A percentile compares a stretch with the other conserved stretches of the same genome.
These are phyloP conservation scores for Azemiops feae DNA, from an alignment of 2,113 vertebrate species.

Conservation along the genomic window DNA sequence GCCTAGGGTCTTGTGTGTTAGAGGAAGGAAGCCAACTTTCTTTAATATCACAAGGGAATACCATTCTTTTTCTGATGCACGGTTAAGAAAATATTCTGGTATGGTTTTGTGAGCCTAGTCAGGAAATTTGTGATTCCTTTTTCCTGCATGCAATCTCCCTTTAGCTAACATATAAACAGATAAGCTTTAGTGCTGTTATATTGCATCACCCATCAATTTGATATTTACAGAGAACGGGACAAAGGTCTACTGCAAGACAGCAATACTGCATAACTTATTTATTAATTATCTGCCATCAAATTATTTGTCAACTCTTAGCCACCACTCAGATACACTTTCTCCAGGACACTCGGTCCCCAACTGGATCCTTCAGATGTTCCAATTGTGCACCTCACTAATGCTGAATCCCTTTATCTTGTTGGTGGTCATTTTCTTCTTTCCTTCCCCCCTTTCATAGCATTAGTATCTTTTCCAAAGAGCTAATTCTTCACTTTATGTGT, in stretches of 20 bases:
- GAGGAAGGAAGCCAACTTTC: not conserved
- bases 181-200: not conserved
- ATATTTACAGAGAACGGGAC: not conserved
- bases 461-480: not conserved
- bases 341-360: not conserved
- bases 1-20: not conserved
- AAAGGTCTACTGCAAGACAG: not conserved
- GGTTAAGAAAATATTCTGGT: slow-evolving; percentile 8
- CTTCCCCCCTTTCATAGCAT: not conserved
- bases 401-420: not conserved
- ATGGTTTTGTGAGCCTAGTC: not conserved
- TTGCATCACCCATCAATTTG: not conserved
- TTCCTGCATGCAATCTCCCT: not conserved
- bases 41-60: fast-evolving
- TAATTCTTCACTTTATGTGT: not conserved
- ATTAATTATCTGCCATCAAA: not conserved
- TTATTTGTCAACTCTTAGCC: not conserved
- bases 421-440: not conserved
- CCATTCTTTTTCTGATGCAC: not conserved
- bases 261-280: not conserved
- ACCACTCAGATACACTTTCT: not conserved
- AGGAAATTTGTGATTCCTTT: not conserved
- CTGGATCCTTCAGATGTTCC: not conserved
- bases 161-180: not conserved
- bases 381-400: not conserved